A percentile compares a stretch with the other conserved stretches of the same genome.
Evolutionary conservation across 2,797 vertebrate genomes (phyloP).

Genomic region (Myotis vivesi): DNA sequence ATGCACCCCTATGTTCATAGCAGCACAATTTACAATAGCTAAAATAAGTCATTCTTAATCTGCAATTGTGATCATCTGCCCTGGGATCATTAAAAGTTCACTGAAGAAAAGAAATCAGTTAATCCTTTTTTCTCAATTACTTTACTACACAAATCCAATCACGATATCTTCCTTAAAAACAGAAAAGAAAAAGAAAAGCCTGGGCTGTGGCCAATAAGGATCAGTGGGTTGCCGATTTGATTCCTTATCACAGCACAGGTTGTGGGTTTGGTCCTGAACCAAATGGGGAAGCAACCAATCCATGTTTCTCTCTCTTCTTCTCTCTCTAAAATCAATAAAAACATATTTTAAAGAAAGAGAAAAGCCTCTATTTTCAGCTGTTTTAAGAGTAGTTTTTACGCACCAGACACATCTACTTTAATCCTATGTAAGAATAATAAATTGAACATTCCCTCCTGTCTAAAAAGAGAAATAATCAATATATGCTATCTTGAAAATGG

Average conservation of each 20-base stretch:
- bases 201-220: no score
- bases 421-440: conserved; percentile 51
- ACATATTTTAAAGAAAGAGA: not conserved
- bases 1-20: no score
- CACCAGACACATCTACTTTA: not conserved
- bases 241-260: no score
- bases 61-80: conserved; percentile 29
- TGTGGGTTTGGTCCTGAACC: no score
- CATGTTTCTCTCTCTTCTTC: no score
- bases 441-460: not conserved
- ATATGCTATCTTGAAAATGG: not conserved
- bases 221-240: no score
- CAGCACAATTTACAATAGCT: no score
- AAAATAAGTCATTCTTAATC: not conserved
- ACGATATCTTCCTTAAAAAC: not conserved
- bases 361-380: not conserved
- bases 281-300: no score
- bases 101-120: conserved; percentile 29
- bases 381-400: conserved; percentile 46
- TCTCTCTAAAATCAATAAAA: no score
- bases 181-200: not conserved
- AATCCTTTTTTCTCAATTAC: conserved; percentile 31
- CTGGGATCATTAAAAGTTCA: conserved; percentile 48
- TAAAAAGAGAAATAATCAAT: conserved; percentile 13
- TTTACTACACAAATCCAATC: conserved; percentile 27